Base-by-base conservation (phyloP, 2,888 invertebrate genomes). In the Teleiodes luculella region DNA sequence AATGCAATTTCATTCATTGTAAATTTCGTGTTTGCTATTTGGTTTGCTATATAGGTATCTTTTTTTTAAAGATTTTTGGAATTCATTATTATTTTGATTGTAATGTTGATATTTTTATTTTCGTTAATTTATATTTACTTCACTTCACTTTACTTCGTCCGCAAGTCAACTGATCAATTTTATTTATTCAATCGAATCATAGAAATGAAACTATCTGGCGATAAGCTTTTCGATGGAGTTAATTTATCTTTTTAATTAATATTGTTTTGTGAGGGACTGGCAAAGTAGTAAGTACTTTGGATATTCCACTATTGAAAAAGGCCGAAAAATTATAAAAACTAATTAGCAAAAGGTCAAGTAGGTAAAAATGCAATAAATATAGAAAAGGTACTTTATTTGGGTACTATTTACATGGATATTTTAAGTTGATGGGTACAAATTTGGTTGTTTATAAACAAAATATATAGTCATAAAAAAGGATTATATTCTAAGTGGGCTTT, bases 331-430 rank as follows among this genome's bases (percentile, higher is more conserved):
- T 24, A 3, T 24, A 24, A 24, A 4, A 24, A 24, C 6, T 24
- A 24, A 24, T 4, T 24, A 8, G 43, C 20, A 43, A 8, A 41
- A 3, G n/a, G n/a, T n/a, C n/a, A n/a, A n/a, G n/a, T n/a, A n/a
- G n/a, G n/a, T 11, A 43, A 43, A 43, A 28, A 8, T 5, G 5
- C 3, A 1, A 13, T n/a, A 11, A 4, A 8, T 24, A 43, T 24
- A 24, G 18, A 43, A 43, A 11, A 43, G 43, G 28, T 24, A 43
- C 43, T 43, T 43, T 43, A 43, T 43, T 43, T 43, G 18, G 13
- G 43, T 43, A 43, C 20, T 43, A 43, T 43, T 43, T 43, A 43
- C 43, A 43, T 43, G 39, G 14, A 18, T 18, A 14, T 14, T 14
- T 43, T n/a, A 2, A 2, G 24, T 24, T 20, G n/a, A n/a, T 33